These are phyloP conservation scores for Tricholauxania praeusta DNA, from an alignment of 2,888 invertebrate genomes.

Conservation along the genomic window DNA sequence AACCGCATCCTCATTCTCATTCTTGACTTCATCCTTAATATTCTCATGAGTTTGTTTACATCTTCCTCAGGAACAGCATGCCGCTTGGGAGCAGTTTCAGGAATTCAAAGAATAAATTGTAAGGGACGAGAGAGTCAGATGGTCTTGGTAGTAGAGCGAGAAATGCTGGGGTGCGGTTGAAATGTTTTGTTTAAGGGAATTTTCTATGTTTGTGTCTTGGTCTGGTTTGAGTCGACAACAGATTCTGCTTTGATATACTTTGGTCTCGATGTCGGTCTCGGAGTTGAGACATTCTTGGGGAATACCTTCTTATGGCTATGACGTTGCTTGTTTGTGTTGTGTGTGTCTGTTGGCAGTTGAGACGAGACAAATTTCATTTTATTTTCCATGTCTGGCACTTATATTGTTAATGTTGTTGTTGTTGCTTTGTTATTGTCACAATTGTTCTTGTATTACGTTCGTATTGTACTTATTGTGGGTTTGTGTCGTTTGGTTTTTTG, in stretches of 20 bases:
- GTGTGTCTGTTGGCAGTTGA: constrained; percentile 11
- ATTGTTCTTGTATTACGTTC: constrained; percentile 11
- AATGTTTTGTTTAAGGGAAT: constrained; percentile 43
- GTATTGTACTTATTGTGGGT: constrained; percentile 5
- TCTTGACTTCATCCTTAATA: constrained; percentile 1
- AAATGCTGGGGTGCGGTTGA: background rate
- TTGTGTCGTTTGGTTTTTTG: constrained; percentile 7
- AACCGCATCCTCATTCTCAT: constrained; percentile 17
- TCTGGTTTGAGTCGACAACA: background rate
- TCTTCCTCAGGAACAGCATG: background rate
- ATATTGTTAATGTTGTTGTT: constrained; percentile 27
- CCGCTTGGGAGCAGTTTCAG: no score
- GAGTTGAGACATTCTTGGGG: constrained; percentile 42
- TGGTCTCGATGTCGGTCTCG: constrained; percentile 7
- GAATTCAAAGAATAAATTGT: no score
- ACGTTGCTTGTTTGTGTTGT: background rate
- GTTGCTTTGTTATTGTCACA: constrained; percentile 1
- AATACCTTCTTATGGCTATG: constrained; percentile 31
- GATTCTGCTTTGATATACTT: no score
- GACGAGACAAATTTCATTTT: constrained; percentile 19
- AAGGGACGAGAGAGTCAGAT: background rate
- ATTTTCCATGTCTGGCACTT: constrained; percentile 24
- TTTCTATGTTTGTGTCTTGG: constrained; percentile 32
- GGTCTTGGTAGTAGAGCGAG: background rate
- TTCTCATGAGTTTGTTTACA: constrained; percentile 26